Percentiles rank a stretch among this genome's conserved stretches.
Evolutionary conservation across 2,113 vertebrate genomes (phyloP).

Genomic region (Paracanthobrama guichenoti): DNA sequence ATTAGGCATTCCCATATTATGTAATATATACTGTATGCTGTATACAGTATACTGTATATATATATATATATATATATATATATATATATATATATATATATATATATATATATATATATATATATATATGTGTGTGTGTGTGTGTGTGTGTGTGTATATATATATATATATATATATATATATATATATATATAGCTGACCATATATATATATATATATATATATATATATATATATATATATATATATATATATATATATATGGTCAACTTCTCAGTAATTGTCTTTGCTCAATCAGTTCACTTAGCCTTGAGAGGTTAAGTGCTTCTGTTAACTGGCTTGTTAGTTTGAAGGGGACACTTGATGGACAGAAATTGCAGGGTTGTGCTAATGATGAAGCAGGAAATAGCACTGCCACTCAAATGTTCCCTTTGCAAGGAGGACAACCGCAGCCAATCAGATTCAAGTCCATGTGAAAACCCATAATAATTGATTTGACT

Average conservation of each 20-base stretch:
- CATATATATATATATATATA: neutral
- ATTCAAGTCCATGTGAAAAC: neutral
- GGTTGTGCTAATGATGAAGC: slow-evolving; percentile 33
- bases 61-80: neutral
- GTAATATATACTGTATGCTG: neutral
- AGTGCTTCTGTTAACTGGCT: slow-evolving; percentile 30
- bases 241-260: neutral
- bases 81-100: neutral
- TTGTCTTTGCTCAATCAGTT: slow-evolving; percentile 13
- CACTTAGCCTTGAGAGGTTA: slow-evolving; percentile 16
- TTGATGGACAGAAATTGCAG: slow-evolving; percentile 41
- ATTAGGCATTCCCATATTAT: neutral
- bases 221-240: neutral
- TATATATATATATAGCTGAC: neutral
- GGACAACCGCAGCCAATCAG: slow-evolving; percentile 19
- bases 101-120: neutral
- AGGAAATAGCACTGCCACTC: slow-evolving; percentile 40
- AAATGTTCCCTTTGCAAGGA: neutral
- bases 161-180: neutral
- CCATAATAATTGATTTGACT: slow-evolving; percentile 20
- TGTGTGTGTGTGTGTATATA: too few species aligned
- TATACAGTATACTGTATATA: too few species aligned
- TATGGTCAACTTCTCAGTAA: neutral
- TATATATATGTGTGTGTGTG: too few species aligned
- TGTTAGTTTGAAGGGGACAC: slow-evolving; percentile 33